Evolutionary conservation across 2,888 invertebrate species (phyloP).

Genomic region (Desoria tigrina): DNA sequence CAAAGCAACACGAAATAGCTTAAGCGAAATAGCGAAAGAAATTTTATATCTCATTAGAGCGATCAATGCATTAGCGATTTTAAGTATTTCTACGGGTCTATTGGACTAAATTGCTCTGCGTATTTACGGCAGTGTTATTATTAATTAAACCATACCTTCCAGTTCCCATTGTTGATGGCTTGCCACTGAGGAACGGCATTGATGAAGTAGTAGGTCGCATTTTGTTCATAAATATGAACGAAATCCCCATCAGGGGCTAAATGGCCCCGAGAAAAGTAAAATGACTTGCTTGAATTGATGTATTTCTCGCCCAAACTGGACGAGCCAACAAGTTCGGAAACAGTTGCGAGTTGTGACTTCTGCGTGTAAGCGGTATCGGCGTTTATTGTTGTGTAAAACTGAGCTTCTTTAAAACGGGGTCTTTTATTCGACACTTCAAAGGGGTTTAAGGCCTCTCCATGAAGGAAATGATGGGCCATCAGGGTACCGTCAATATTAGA

Average conservation of each 20-base stretch:
- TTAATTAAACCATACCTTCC: too few species aligned
- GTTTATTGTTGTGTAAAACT: conserved; percentile 41
- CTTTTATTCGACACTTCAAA: conserved; percentile 46
- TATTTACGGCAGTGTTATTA: too few species aligned
- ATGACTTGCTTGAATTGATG: conserved; percentile 37
- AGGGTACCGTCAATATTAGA: conserved; percentile 30
- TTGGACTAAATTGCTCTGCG: too few species aligned
- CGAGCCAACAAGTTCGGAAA: conserved; percentile 34
- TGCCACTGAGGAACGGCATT: conserved; percentile 54
- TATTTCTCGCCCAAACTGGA: conserved; percentile 28
- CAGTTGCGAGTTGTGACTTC: conserved; percentile 31
- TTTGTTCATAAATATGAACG: conserved; percentile 51
- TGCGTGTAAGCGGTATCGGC: conserved; percentile 41
- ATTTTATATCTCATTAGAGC: too few species aligned
- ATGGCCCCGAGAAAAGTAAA: conserved; percentile 53
- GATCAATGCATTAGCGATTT: too few species aligned
- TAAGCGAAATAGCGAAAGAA: too few species aligned
- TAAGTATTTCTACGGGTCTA: too few species aligned
- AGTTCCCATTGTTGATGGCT: conserved; percentile 54
- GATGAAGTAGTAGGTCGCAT: conserved; percentile 54
- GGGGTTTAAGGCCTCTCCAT: conserved; percentile 37
- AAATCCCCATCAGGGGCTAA: conserved; percentile 54
- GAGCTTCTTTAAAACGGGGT: conserved; percentile 46
- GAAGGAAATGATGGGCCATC: conserved; percentile 33
- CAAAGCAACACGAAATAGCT: too few species aligned